These are phyloP conservation scores for Patagioenas fasciata DNA, from an alignment of 2,113 vertebrate species.

Conservation along the genomic window DNA sequence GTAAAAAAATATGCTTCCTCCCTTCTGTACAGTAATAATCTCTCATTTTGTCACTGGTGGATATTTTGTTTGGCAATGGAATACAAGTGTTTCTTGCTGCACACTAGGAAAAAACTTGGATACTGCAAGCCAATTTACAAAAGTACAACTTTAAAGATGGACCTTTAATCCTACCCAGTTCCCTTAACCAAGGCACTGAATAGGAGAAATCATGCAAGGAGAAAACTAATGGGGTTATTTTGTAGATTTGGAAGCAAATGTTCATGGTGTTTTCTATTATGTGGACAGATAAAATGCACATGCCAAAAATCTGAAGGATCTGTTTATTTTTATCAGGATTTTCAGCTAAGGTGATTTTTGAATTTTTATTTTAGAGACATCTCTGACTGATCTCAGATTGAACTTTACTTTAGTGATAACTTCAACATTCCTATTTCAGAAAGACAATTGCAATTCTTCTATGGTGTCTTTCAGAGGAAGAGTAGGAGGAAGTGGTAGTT, in stretches of 20 bases:
- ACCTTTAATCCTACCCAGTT: rapidly evolving
- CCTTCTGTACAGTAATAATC: not conserved
- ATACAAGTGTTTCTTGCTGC: not conserved
- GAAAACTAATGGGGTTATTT: not conserved
- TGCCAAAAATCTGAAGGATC: not conserved
- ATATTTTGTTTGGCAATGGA: not conserved
- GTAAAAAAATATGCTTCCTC: not conserved
- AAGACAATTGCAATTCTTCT: not conserved
- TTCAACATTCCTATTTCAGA: not conserved
- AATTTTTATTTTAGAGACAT: not conserved
- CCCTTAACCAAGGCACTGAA: not conserved
- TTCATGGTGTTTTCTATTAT: not conserved
- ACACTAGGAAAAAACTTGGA: not conserved
- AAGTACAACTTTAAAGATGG: not conserved
- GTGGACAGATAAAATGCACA: not conserved
- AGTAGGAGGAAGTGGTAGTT: not conserved
- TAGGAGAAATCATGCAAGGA: not conserved
- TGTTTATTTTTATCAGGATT: not conserved
- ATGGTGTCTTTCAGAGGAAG: not conserved
- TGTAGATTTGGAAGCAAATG: not conserved
- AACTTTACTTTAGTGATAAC: not conserved
- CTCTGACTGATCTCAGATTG: not conserved
- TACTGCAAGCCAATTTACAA: not conserved
- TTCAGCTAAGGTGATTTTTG: not conserved
- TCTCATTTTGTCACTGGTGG: not conserved